phyloP scores from a whole-genome alignment of 2,797 vertebrate genomes.

The Premnoplex brunnescens region DNA sequence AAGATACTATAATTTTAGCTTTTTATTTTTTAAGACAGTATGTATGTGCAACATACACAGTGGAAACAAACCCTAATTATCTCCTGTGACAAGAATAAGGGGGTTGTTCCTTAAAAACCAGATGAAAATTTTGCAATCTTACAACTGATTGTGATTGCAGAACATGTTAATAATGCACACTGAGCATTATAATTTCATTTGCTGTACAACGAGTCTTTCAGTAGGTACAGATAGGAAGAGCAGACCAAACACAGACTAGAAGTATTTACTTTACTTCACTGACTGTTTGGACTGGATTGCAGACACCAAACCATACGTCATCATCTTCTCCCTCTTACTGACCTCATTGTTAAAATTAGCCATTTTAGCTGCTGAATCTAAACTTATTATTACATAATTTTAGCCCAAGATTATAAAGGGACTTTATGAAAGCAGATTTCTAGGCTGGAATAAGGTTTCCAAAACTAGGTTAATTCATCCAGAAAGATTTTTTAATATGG shows the following conservation, averaged over 20 bases:
- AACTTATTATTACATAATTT: slow-evolving; percentile 51
- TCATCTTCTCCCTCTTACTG: slow-evolving; percentile 24
- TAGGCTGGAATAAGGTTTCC: neutral
- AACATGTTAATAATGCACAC: neutral
- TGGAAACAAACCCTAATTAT: neutral
- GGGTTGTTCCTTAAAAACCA: neutral
- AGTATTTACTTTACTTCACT: slow-evolving; percentile 30
- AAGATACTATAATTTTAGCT: neutral
- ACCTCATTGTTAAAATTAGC: slow-evolving; percentile 24
- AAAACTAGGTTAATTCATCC: slow-evolving; percentile 19
- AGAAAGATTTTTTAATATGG: slow-evolving; percentile 24
- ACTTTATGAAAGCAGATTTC: slow-evolving; percentile 40
- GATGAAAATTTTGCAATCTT: neutral
- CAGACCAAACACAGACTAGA: slow-evolving; percentile 29
- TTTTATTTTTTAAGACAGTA: neutral
- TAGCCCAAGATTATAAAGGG: slow-evolving; percentile 5
- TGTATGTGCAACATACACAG: neutral
- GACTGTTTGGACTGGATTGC: slow-evolving; percentile 48
- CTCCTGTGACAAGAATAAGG: neutral
- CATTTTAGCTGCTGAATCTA: neutral
- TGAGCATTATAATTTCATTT: neutral
- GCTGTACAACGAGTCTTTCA: slow-evolving; percentile 29
- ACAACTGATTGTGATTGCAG: neutral
- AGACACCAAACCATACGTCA: slow-evolving; percentile 20
- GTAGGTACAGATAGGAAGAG: slow-evolving; percentile 30